These are phyloP conservation scores for Drosophila paranaensis DNA, from an alignment of 2,888 invertebrate species.

Conservation along the genomic window DNA sequence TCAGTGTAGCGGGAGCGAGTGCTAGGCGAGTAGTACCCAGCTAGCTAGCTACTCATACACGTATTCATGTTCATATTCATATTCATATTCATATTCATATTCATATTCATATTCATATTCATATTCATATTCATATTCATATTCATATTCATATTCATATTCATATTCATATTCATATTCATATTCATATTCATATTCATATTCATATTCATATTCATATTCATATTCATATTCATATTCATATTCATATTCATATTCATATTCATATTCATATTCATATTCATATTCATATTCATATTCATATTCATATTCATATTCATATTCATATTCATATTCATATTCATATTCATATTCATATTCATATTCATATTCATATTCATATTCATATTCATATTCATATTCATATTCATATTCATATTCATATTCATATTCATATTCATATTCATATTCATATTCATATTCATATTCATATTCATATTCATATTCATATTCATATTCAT, in stretches of 20 bases:
- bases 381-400: constrained; percentile 12
- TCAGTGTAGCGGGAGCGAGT: constrained; percentile 24
- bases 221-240: constrained; percentile 14
- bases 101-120: constrained; percentile 19
- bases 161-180: constrained; percentile 13
- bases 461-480: constrained; percentile 9
- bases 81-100: constrained; percentile 1
- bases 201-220: constrained; percentile 9
- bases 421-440: constrained; percentile 13
- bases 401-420: constrained; percentile 7
- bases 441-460: constrained; percentile 6
- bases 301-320: constrained; percentile 1
- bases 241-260: neutral
- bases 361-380: constrained; percentile 5
- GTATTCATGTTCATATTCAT: constrained; percentile 6
- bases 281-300: constrained; percentile 5
- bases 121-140: constrained; percentile 4
- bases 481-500: neutral
- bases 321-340: constrained; percentile 15
- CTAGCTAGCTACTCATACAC: constrained; percentile 14
- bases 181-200: constrained; percentile 10
- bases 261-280: constrained; percentile 19
- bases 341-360: constrained; percentile 10
- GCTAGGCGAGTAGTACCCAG: constrained; percentile 8
- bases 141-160: constrained; percentile 5